Evolutionary conservation across 2,797 vertebrate genomes (phyloP).

Genomic region (Sebastes flavidus): DNA sequence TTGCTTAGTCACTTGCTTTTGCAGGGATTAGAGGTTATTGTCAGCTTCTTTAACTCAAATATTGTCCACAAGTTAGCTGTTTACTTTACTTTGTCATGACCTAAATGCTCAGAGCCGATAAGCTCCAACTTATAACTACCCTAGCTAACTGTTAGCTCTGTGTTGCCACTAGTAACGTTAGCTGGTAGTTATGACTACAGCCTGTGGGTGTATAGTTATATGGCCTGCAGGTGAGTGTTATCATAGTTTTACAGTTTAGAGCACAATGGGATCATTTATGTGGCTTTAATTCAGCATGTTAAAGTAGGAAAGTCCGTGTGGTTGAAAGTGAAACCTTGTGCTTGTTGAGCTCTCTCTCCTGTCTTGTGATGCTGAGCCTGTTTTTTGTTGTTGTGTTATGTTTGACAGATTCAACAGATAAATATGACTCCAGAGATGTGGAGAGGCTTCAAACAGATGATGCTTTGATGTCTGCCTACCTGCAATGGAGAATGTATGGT

Average conservation of each 20-base stretch:
- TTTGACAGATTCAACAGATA: slow-evolving; percentile 87
- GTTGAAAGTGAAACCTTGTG: slow-evolving; percentile 14
- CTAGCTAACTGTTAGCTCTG: slow-evolving; percentile 24
- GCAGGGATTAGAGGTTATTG: not conserved
- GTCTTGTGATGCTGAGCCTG: slow-evolving; percentile 21
- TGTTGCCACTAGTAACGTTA: not conserved
- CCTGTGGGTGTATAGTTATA: not conserved
- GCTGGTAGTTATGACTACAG: not conserved
- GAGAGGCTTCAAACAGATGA: slow-evolving; percentile 91
- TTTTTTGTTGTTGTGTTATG: not conserved
- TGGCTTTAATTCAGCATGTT: not conserved
- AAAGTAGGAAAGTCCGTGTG: not conserved
- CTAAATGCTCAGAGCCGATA: slow-evolving; percentile 32
- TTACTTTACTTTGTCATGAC: slow-evolving; percentile 22
- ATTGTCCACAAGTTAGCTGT: not conserved
- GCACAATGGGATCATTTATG: not conserved
- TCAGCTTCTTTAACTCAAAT: not conserved
- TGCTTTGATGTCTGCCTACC: slow-evolving; percentile 86
- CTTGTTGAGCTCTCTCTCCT: not conserved
- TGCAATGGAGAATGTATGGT: slow-evolving; percentile 87
- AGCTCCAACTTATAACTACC: slow-evolving; percentile 21
- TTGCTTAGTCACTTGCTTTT: not conserved
- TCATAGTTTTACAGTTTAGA: not conserved
- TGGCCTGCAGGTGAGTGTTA: not conserved
- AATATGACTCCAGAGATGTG: slow-evolving; percentile 93